Conservation (phyloP, 64 coral and sea anemone species). For the Cladopsammia gracilis region DNA sequence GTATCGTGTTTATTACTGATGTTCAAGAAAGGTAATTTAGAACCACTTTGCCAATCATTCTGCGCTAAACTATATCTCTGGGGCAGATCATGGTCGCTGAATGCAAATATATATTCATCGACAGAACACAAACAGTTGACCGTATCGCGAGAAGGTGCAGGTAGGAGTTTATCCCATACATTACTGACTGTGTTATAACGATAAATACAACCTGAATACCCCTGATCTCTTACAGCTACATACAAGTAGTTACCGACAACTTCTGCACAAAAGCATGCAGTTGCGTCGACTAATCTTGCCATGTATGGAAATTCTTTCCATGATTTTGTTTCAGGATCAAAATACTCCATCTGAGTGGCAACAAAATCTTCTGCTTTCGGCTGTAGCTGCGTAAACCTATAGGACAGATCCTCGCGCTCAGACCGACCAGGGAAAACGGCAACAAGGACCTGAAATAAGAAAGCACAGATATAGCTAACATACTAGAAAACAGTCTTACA, state of each 20-base stretch:
- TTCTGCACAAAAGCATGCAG: background rate
- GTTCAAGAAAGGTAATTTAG: background rate
- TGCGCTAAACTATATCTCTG: background rate
- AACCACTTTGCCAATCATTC: background rate
- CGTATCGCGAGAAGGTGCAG: too few species aligned
- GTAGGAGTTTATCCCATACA: background rate
- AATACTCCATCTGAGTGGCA: background rate
- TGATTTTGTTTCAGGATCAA: constrained; percentile 25
- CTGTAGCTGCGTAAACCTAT: background rate
- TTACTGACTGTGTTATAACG: background rate
- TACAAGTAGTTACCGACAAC: constrained; percentile 3
- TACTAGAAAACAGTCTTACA: too few species aligned
- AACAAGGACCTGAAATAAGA: background rate
- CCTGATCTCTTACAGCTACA: background rate
- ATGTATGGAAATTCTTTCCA: background rate
- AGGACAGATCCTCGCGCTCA: too few species aligned
- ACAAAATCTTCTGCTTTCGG: background rate
- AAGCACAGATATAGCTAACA: too few species aligned
- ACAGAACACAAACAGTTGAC: background rate
- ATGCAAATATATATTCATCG: background rate
- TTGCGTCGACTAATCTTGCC: background rate
- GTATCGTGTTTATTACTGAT: background rate
- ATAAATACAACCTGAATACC: background rate
- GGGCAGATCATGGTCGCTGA: background rate
- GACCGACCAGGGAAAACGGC: background rate